Percentiles rank a stretch among this genome's conserved stretches.
Evolutionary conservation across 2,113 vertebrate genomes (phyloP).

Genomic region (Colaptes auratus): DNA sequence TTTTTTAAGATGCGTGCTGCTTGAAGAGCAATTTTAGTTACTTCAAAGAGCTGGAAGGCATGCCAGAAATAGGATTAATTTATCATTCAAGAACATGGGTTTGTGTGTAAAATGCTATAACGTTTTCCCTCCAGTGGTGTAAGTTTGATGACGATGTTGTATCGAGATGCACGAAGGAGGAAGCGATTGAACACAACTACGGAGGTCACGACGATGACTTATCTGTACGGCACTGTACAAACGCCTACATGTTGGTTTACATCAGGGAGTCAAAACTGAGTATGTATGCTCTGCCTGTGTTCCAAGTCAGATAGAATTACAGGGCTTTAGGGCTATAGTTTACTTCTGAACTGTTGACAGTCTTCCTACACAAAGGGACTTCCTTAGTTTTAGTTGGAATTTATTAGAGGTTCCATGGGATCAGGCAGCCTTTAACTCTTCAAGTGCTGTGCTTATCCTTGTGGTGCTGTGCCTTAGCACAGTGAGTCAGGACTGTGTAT

Average conservation of each 20-base stretch:
- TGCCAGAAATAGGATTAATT: not conserved
- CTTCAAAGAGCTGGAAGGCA: not conserved
- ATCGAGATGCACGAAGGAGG: conserved; percentile 97
- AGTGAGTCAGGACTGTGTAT: not conserved
- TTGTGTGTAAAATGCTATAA: not conserved
- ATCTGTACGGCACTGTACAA: conserved; percentile 97
- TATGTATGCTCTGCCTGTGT: conserved; percentile 65
- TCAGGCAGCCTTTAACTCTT: not conserved
- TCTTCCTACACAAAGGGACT: not conserved
- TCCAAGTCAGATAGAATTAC: rapidly evolving
- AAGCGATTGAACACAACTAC: conserved; percentile 98
- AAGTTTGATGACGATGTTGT: conserved; percentile 98
- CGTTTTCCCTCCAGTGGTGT: conserved; percentile 85
- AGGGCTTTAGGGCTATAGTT: not conserved
- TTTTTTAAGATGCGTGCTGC: not conserved
- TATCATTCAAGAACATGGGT: not conserved
- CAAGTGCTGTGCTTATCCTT: not conserved
- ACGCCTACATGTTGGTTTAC: conserved; percentile 98
- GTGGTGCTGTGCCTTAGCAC: not conserved
- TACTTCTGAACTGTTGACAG: not conserved
- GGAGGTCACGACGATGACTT: conserved; percentile 96
- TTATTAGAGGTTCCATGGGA: rapidly evolving
- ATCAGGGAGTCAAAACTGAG: conserved; percentile 97
- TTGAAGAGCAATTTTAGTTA: not conserved
- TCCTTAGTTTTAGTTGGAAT: rapidly evolving